phyloP scores from a whole-genome alignment of 2,113 vertebrate species.

The Anthoscopus minutus region DNA sequence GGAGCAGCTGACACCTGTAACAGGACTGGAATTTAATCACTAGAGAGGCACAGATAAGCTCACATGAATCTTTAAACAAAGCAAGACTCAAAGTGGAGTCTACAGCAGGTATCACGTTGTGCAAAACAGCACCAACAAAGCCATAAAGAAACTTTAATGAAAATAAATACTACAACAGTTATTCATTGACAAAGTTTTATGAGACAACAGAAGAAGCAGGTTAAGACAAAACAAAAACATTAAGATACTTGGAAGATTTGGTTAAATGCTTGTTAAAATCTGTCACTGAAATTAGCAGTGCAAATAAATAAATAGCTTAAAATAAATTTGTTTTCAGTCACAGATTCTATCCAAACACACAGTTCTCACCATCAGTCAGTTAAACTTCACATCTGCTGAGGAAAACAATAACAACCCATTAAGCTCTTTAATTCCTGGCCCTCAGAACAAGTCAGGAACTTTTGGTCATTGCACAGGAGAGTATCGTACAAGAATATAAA shows the following conservation, averaged over 20 bases:
- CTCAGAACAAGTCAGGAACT: background rate
- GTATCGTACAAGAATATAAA: background rate
- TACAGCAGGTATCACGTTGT: background rate
- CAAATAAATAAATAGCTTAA: background rate
- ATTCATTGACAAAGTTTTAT: background rate
- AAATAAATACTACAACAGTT: background rate
- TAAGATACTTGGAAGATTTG: background rate
- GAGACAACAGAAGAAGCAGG: background rate
- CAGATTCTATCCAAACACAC: background rate
- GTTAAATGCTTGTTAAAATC: background rate
- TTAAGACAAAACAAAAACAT: background rate
- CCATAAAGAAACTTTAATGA: background rate
- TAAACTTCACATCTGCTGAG: background rate
- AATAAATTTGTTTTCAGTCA: background rate
- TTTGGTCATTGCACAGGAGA: background rate
- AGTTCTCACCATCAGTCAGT: background rate
- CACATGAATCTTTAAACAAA: background rate
- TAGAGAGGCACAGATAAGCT: background rate
- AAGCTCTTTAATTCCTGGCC: background rate
- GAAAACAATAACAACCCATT: background rate
- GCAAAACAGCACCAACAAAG: background rate
- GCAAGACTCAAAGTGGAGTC: background rate
- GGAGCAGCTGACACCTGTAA: background rate
- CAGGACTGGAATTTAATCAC: background rate
- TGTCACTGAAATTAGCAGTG: background rate